phyloP scores from a whole-genome alignment of 2,113 vertebrate genomes.

The Cromileptes altivelis region DNA sequence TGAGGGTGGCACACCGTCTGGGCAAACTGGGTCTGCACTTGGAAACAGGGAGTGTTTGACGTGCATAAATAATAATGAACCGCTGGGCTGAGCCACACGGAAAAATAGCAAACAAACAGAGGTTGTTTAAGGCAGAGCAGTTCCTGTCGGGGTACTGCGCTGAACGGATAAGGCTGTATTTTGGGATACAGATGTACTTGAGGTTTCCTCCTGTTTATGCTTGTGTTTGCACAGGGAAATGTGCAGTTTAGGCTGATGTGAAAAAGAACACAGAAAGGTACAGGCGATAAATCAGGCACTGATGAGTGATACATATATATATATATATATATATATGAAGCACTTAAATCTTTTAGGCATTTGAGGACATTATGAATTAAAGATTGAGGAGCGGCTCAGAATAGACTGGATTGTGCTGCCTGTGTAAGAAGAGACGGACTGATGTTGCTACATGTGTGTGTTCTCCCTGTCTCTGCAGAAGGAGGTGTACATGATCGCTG shows the following conservation, averaged over 20 bases:
- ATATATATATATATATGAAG: background rate
- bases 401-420: slow-evolving; percentile 39
- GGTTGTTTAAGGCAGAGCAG: slow-evolving; percentile 79
- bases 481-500: slow-evolving; percentile 93
- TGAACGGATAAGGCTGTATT: slow-evolving; percentile 66
- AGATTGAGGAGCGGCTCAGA: slow-evolving; percentile 63
- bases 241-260: slow-evolving; percentile 3
- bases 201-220: slow-evolving; percentile 66
- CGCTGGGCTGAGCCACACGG: slow-evolving; percentile 56
- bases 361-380: slow-evolving; percentile 67
- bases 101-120: slow-evolving; percentile 83
- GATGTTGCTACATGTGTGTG: slow-evolving; percentile 35
- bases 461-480: slow-evolving; percentile 79
- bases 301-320: background rate
- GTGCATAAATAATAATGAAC: slow-evolving; percentile 82
- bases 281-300: background rate
- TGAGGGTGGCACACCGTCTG: slow-evolving; percentile 73
- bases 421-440: slow-evolving; percentile 21
- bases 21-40: slow-evolving; percentile 64
- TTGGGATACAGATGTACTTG: slow-evolving; percentile 61
- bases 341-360: slow-evolving; percentile 43
- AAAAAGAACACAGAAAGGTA: slow-evolving; percentile 1
- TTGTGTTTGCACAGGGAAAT: slow-evolving; percentile 39
- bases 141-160: slow-evolving; percentile 73
- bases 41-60: slow-evolving; percentile 79